Percentiles rank a stretch among this genome's conserved stretches.
Evolutionary conservation across 1,140 invertebrate genomes (phyloP).

Genomic region (Leucophenga varia): DNA sequence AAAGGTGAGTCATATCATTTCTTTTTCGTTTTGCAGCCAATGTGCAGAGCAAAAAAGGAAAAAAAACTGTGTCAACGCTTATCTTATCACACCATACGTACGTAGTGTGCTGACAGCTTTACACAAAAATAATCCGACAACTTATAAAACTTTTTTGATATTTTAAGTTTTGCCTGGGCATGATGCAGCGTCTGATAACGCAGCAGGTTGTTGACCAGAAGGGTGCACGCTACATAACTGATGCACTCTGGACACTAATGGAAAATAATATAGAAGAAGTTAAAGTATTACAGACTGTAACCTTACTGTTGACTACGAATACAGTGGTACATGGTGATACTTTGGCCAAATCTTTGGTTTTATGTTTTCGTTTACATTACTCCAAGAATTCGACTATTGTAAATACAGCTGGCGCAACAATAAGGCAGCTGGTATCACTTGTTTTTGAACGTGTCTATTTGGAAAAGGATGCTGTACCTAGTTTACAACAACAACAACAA

Average conservation of each 20-base stretch:
- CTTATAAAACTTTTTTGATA: too few relatives aligned
- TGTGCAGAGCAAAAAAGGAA: too few relatives aligned
- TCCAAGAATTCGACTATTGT: constrained; percentile 86
- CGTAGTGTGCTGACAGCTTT: too few relatives aligned
- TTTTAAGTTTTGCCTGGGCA: constrained; percentile 90
- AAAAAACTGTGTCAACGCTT: not conserved
- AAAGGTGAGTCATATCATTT: constrained; percentile 64
- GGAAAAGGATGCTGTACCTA: constrained; percentile 58
- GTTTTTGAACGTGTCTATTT: constrained; percentile 92
- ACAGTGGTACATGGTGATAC: constrained; percentile 90
- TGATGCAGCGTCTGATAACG: constrained; percentile 83
- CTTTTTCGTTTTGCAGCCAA: constrained; percentile 74
- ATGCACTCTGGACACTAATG: constrained; percentile 91
- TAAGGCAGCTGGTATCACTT: constrained; percentile 91
- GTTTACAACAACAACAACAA: constrained; percentile 31
- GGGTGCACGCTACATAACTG: constrained; percentile 88
- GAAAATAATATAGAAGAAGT: constrained; percentile 92
- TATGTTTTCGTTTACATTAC: constrained; percentile 94
- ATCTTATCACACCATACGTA: not conserved
- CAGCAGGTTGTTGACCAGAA: constrained; percentile 83
- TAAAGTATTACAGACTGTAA: constrained; percentile 94
- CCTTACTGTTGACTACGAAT: constrained; percentile 90
- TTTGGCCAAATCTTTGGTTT: constrained; percentile 90
- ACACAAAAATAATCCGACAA: too few relatives aligned
- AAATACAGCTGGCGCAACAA: constrained; percentile 95